A percentile compares a stretch with the other conserved stretches of the same genome.
These are phyloP conservation scores for Chlorospingus semifuscus DNA, from an alignment of 2,797 vertebrate genomes.

Conservation along the genomic window DNA sequence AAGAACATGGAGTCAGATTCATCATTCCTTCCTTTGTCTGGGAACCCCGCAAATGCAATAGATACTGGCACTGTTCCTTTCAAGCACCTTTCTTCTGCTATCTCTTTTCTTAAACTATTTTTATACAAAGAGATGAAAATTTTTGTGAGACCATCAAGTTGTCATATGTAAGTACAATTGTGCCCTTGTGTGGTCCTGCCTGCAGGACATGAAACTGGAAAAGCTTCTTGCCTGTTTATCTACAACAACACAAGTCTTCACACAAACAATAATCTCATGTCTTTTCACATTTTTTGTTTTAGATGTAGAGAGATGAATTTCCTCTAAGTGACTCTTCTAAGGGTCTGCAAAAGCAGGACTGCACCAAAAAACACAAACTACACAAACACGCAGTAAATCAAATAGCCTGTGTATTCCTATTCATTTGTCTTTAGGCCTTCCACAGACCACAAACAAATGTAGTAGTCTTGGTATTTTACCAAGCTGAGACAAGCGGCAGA, in stretches of 20 bases:
- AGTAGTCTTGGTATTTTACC: not conserved
- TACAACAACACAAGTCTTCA: not conserved
- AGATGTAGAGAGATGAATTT: not conserved
- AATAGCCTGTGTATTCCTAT: not conserved
- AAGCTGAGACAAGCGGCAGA: not conserved
- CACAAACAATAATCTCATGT: not conserved
- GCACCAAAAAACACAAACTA: not conserved
- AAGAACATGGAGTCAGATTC: too few species aligned
- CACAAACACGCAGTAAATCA: not conserved
- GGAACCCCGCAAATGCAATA: too few species aligned
- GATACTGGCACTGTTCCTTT: not conserved
- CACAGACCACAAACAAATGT: not conserved
- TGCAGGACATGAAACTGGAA: not conserved
- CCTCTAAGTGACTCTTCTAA: not conserved
- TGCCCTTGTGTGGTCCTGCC: not conserved
- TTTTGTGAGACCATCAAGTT: not conserved
- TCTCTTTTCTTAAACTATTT: not conserved
- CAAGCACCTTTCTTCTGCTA: not conserved
- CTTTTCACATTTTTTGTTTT: not conserved
- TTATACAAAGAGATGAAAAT: not conserved
- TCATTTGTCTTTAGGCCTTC: not conserved
- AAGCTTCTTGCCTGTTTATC: not conserved
- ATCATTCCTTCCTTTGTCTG: too few species aligned
- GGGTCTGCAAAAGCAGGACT: not conserved
- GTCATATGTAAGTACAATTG: not conserved